Conservation (phyloP, 2,797 vertebrate species). For the Lacerta viridis region DNA sequence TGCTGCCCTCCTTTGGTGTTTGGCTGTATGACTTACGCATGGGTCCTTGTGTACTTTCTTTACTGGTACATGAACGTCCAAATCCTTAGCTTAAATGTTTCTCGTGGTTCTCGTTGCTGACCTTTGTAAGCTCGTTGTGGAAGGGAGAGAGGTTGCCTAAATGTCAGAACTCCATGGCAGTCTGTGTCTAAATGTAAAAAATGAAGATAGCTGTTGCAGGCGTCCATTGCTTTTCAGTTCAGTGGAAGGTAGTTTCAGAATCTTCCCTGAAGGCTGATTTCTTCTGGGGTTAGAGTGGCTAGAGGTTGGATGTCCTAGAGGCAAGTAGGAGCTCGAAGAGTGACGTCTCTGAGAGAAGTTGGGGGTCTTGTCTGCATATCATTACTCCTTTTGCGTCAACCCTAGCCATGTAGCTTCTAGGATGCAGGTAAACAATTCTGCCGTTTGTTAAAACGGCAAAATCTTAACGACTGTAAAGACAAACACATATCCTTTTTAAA, state of each 20-base stretch:
- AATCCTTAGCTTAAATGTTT: slow-evolving; percentile 75
- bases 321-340: slow-evolving; percentile 70
- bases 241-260: slow-evolving; percentile 63
- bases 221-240: slow-evolving; percentile 66
- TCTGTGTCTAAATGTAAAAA: slow-evolving; percentile 43
- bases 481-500: slow-evolving; percentile 48
- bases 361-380: slow-evolving; percentile 72
- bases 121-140: slow-evolving; percentile 79
- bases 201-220: slow-evolving; percentile 70
- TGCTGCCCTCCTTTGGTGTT: slow-evolving; percentile 75
- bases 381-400: slow-evolving; percentile 59
- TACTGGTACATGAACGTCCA: slow-evolving; percentile 74
- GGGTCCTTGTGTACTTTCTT: slow-evolving; percentile 72
- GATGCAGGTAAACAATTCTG: slow-evolving; percentile 62
- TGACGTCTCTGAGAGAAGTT: slow-evolving; percentile 76
- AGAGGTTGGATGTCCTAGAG: slow-evolving; percentile 72
- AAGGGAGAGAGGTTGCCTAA: slow-evolving; percentile 73
- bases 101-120: slow-evolving; percentile 77
- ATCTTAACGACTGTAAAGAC: slow-evolving; percentile 46
- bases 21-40: slow-evolving; percentile 78
- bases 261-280: slow-evolving; percentile 70
- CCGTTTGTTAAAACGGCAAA: slow-evolving; percentile 53
- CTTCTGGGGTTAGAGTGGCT: neutral
- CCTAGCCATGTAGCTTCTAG: slow-evolving; percentile 56
- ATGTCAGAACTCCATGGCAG: slow-evolving; percentile 33